phyloP scores from a whole-genome alignment of 2,888 invertebrate genomes.

The Campoletis raptor region DNA sequence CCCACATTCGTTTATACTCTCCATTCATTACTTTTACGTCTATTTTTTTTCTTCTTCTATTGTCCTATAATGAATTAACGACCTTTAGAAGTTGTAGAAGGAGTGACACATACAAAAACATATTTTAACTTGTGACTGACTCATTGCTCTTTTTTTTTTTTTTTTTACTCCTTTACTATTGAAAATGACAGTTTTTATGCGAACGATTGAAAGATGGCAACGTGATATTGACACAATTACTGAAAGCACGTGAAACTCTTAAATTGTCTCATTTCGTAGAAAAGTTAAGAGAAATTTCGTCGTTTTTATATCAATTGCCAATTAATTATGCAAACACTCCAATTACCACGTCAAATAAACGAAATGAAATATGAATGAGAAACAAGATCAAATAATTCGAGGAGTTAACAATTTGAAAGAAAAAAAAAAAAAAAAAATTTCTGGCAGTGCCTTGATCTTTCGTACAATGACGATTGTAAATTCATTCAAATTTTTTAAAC shows the following conservation, averaged over 20 bases:
- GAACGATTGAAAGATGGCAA: background rate
- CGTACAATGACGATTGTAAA: constrained; percentile 13
- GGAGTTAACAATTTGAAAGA: background rate
- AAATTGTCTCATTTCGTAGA: background rate
- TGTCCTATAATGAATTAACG: constrained; percentile 10
- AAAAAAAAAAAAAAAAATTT: background rate
- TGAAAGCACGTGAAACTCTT: background rate
- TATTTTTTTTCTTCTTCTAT: background rate
- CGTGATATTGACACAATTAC: constrained; percentile 9
- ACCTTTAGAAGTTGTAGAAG: constrained; percentile 2
- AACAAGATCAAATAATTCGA: background rate
- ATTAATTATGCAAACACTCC: background rate
- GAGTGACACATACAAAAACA: constrained; percentile 1
- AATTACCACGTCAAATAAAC: background rate
- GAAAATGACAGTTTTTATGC: background rate
- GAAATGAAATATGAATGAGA: background rate
- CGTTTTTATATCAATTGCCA: background rate
- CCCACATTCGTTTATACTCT: constrained; percentile 8
- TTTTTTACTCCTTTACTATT: background rate
- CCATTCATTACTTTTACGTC: constrained; percentile 7
- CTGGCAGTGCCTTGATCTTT: constrained; percentile 1
- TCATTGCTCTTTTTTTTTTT: background rate
- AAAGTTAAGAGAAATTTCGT: background rate
- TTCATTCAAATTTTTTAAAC: background rate
- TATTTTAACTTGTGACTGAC: constrained; percentile 27